Conservation (phyloP, 2,888 invertebrate species). For the Clanis bilineata region DNA sequence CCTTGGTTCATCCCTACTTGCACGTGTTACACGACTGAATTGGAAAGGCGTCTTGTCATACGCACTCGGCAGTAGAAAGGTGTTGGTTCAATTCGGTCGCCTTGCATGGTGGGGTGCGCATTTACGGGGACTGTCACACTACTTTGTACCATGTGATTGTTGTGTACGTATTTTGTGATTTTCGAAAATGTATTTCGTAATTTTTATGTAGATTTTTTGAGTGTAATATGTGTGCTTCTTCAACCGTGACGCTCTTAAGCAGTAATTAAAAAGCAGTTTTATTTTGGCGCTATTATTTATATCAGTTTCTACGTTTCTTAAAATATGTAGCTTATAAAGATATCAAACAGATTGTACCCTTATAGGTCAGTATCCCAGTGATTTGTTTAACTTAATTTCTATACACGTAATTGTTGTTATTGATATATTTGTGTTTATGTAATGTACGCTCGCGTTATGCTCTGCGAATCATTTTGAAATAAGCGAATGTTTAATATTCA, state of each 20-base stretch:
- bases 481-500: neutral
- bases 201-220: neutral
- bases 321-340: too few species aligned
- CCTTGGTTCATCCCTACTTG: constrained; percentile 75
- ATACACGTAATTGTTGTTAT: neutral
- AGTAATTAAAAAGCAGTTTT: neutral
- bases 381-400: neutral
- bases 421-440: neutral
- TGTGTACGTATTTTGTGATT: constrained; percentile 3
- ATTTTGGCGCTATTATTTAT: too few species aligned
- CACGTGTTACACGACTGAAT: constrained; percentile 55
- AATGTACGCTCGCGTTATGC: neutral
- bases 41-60: constrained; percentile 50
- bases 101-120: constrained; percentile 57
- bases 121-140: constrained; percentile 23
- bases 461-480: constrained; percentile 7
- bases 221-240: neutral
- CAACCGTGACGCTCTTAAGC: neutral
- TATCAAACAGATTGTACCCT: too few species aligned
- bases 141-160: constrained; percentile 21
- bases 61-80: constrained; percentile 41
- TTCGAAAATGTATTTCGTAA: neutral
- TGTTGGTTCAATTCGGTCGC: constrained; percentile 49
- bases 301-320: too few species aligned
- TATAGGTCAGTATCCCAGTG: too few species aligned